Evolutionary conservation across 2,113 vertebrate genomes (phyloP).

Genomic region (Anoura caudifer): DNA sequence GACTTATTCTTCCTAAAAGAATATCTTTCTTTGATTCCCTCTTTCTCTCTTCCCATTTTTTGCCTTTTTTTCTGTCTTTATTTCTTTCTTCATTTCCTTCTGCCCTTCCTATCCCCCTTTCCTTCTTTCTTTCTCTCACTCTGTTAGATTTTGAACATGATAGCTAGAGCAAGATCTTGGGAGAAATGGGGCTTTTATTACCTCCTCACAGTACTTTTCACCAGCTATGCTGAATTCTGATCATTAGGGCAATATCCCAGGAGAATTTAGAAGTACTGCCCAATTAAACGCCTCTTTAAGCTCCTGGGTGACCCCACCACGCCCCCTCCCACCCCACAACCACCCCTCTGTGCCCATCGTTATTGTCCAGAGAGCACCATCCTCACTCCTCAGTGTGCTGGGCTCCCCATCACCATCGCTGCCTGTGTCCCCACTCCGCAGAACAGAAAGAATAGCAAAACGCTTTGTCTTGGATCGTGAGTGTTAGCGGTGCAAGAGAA

Average conservation of each 20-base stretch:
- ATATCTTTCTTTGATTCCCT: rapidly evolving
- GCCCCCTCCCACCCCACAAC: no score
- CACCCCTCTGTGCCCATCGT: neutral
- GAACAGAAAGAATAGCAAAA: neutral
- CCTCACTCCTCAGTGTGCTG: neutral
- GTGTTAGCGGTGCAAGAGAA: neutral
- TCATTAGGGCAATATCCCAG: neutral
- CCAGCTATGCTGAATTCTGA: neutral
- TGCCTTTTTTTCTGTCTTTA: neutral
- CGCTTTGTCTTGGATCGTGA: rapidly evolving
- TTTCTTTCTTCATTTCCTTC: neutral
- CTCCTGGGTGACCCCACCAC: neutral
- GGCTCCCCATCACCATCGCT: neutral
- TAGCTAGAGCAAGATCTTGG: neutral
- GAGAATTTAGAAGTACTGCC: neutral
- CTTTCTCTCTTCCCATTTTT: neutral
- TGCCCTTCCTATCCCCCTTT: no score
- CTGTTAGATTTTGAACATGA: neutral
- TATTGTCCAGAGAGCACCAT: neutral
- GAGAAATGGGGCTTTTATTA: neutral
- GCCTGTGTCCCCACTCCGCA: neutral
- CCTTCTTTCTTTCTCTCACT: neutral
- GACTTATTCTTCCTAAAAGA: neutral
- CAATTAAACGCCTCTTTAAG: neutral
- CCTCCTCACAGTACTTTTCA: neutral